Evolutionary conservation across 2,888 invertebrate species (phyloP), one percentile per base, ranked within the genome.

Genomic region (Megalurothrips usitatus): DNA sequence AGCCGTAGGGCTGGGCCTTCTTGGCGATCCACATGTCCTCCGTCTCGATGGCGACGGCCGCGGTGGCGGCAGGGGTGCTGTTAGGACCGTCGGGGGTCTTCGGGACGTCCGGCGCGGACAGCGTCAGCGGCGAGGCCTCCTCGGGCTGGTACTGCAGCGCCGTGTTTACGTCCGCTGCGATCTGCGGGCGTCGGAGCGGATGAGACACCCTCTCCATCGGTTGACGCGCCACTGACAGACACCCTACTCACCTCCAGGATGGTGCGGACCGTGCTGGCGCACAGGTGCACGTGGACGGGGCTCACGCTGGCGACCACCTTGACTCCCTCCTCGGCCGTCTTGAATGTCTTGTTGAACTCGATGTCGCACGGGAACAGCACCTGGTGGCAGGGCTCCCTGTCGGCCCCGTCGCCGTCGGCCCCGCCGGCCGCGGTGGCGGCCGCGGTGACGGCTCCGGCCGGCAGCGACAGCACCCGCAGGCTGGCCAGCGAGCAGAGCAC

Each of bases 21-120:
- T 91, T 92, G 0, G 93, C 92, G 80, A 92, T 91, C 94, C 94
- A 94, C 2, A 94, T 87, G 85, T 94, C 93, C 81, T 91, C 92
- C 3, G 86, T 84, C 81, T 90, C 89, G 80, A 82, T 83, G 68
- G 52, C 19, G 28, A 34, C 34, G 79, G 63, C 28, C 80, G 79
- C n/a, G 58, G 63, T 14, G 79, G 26, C 79, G 79, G 81, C 81
- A 82, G 26, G 81, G 81, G 34, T 43, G 34, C 34, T 43, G 34
- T 43, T 43, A 6, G 34, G 34, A 6, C 34, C 34, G 34, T 43
- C 34, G 34, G 34, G 34, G 34, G 34, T 43, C 34, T 43, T 43
- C 34, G 34, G 34, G 34, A 43, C 34, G 34, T 43, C 34, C 34
- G 34, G 34, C 34, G 34, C 34, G 3, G 34, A 43, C 34, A 43